phyloP scores from a whole-genome alignment of 2,888 invertebrate genomes.

The Flexamia atlantica region DNA sequence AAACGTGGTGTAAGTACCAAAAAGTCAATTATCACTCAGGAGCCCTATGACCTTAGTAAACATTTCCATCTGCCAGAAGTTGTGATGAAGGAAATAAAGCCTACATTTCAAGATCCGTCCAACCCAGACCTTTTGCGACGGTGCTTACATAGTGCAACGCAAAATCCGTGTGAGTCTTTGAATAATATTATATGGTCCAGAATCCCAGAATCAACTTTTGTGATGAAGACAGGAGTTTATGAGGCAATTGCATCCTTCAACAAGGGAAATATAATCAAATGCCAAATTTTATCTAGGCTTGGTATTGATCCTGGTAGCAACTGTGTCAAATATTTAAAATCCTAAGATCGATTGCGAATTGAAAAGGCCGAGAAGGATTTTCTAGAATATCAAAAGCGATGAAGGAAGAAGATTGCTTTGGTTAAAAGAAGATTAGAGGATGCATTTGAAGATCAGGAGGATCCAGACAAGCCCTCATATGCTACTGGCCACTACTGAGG shows the following conservation, averaged over 20 bases:
- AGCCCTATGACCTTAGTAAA: not conserved
- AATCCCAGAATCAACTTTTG: not conserved
- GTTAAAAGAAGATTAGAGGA: not conserved
- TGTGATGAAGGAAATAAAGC: constrained; percentile 70
- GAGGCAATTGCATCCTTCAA: not conserved
- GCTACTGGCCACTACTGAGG: too few relatives aligned
- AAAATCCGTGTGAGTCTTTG: not conserved
- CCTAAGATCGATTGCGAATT: too few relatives aligned
- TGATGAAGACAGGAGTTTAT: not conserved
- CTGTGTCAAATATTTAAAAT: too few relatives aligned
- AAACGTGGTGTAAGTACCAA: constrained; percentile 1
- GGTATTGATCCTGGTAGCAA: not conserved
- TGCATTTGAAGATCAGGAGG: too few relatives aligned
- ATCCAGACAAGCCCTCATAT: too few relatives aligned
- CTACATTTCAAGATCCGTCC: not conserved
- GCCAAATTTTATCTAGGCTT: not conserved
- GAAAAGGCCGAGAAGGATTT: constrained; percentile 11
- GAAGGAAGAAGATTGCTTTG: not conserved
- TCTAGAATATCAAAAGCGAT: too few relatives aligned
- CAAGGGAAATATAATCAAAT: not conserved
- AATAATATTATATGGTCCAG: constrained; percentile 2
- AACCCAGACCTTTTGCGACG: not conserved
- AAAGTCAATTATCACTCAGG: not conserved
- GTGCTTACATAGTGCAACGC: not conserved
- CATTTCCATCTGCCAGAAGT: constrained; percentile 72